Percentiles rank a stretch among this genome's conserved stretches.
These are phyloP conservation scores for Sebastes minor DNA, from an alignment of 2,797 vertebrate genomes.

Conservation along the genomic window DNA sequence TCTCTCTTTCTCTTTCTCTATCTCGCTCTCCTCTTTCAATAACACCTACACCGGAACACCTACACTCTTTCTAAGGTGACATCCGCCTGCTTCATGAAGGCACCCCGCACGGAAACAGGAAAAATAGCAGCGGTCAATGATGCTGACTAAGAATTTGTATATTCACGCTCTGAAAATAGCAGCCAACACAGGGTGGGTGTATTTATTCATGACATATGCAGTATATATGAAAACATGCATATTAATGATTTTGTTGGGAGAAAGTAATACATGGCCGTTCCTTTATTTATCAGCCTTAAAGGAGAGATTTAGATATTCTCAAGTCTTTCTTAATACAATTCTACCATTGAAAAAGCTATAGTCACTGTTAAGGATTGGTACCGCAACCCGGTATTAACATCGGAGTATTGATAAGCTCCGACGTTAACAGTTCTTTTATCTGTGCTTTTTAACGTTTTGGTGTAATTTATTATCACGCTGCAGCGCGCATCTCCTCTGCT, in stretches of 20 bases:
- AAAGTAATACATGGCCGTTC: neutral
- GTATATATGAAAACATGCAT: neutral
- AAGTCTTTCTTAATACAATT: neutral
- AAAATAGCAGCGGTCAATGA: conserved; percentile 33
- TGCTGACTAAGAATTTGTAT: conserved; percentile 38
- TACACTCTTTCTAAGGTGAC: conserved; percentile 51
- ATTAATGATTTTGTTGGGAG: neutral
- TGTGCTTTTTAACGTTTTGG: too few relatives aligned
- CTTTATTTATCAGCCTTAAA: neutral
- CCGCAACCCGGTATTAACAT: too few relatives aligned
- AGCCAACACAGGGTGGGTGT: neutral
- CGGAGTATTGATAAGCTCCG: too few relatives aligned
- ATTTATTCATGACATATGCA: neutral
- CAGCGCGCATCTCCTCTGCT: too few relatives aligned
- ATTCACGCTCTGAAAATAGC: conserved; percentile 34
- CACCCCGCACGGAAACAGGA: conserved; percentile 23
- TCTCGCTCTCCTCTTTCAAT: conserved; percentile 35
- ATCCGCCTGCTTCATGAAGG: conserved; percentile 41
- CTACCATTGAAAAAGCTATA: neutral
- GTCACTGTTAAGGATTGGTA: neutral
- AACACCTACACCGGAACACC: conserved; percentile 43
- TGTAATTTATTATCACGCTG: too few relatives aligned
- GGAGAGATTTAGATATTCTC: neutral
- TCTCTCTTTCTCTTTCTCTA: conserved; percentile 1
- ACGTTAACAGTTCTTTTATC: too few relatives aligned